A percentile compares a stretch with the other conserved stretches of the same genome.
Evolutionary conservation across 2,888 invertebrate genomes (phyloP).

Genomic region (Patella depressa): DNA sequence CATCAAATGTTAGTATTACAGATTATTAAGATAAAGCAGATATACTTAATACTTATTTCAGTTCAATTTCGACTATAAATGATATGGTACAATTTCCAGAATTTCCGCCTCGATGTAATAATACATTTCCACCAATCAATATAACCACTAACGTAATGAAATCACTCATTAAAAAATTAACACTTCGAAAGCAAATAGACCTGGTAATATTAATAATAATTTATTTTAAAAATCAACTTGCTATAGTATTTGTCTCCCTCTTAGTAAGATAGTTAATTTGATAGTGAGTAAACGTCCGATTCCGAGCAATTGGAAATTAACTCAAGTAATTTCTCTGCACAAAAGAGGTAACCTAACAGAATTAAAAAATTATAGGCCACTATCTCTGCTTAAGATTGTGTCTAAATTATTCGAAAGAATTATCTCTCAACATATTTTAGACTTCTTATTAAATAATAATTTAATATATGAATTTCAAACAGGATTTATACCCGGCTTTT

Average conservation of each 20-base stretch:
- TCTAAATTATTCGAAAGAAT: slow-evolving; percentile 42
- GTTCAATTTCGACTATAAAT: too few relatives aligned
- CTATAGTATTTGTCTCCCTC: too few relatives aligned
- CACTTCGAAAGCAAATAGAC: slow-evolving; percentile 7
- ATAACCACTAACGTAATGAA: too few relatives aligned
- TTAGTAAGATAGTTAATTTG: too few relatives aligned
- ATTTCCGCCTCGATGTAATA: neutral
- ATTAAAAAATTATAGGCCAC: slow-evolving; percentile 39
- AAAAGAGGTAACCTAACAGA: slow-evolving; percentile 35
- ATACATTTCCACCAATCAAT: too few relatives aligned
- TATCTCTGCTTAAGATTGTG: slow-evolving; percentile 32
- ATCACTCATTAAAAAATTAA: neutral
- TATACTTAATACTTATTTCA: too few relatives aligned
- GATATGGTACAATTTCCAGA: neutral
- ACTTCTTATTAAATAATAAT: slow-evolving; percentile 26
- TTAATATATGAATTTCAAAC: slow-evolving; percentile 38
- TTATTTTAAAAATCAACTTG: neutral
- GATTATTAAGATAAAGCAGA: too few relatives aligned
- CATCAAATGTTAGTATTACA: neutral
- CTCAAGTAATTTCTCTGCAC: slow-evolving; percentile 36
- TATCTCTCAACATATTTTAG: slow-evolving; percentile 34
- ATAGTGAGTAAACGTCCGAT: slow-evolving; percentile 12
- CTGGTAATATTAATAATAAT: neutral
- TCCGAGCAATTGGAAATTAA: slow-evolving; percentile 36
- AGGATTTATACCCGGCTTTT: slow-evolving; percentile 37